Percentiles rank a stretch among this genome's conserved stretches.
These are phyloP conservation scores for Amphipoea oculea DNA, from an alignment of 2,888 invertebrate genomes.

Conservation along the genomic window DNA sequence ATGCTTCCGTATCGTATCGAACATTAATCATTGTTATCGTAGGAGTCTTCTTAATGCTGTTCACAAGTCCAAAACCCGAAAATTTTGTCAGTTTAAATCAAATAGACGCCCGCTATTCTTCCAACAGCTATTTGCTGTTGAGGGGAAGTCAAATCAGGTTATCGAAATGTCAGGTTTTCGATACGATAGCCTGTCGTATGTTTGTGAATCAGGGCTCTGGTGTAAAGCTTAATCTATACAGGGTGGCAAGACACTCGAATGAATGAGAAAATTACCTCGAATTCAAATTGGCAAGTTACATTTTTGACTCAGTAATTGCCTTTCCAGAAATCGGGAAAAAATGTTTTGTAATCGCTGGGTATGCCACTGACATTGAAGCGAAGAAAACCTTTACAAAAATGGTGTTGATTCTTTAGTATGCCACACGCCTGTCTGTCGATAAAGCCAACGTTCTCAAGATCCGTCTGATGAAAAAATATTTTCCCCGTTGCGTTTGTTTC, in stretches of 20 bases:
- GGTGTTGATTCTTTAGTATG: conserved; percentile 1
- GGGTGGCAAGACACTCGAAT: not conserved
- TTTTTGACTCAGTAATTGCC: not conserved
- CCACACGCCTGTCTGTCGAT: conserved; percentile 13
- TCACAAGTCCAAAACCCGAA: no score
- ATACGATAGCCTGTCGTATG: no score
- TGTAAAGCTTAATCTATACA: conserved; percentile 19
- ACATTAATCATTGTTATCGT: no score
- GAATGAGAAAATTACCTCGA: not conserved
- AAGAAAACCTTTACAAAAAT: conserved; percentile 21
- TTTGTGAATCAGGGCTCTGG: no score
- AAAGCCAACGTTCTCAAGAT: not conserved
- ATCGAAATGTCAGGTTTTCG: no score
- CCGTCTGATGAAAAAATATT: not conserved
- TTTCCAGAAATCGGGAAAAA: not conserved
- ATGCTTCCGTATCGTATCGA: no score
- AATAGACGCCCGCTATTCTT: no score
- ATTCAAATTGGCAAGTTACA: not conserved
- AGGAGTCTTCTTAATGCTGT: no score
- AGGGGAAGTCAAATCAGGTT: no score
- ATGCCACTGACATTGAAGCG: not conserved
- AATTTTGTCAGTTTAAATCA: no score
- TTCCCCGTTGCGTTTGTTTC: not conserved
- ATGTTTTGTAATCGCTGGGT: not conserved
- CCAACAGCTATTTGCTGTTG: no score